Percentiles rank a stretch among this genome's conserved stretches.
These are phyloP conservation scores for Nomada goodeniana DNA, from an alignment of 2,888 invertebrate genomes.

Conservation along the genomic window DNA sequence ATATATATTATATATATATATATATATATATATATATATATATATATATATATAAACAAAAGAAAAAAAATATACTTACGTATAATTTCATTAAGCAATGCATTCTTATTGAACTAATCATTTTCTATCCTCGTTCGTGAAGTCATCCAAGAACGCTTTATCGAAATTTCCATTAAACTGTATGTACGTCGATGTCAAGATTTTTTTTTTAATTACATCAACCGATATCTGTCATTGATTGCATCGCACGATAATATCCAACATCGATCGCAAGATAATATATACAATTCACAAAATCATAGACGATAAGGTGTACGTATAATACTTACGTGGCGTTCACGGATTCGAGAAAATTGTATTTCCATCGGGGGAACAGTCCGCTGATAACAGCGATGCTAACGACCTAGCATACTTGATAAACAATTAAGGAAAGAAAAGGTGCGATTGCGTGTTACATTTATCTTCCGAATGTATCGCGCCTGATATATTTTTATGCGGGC, in stretches of 20 bases:
- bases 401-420: conserved; percentile 44
- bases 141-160: too few species aligned
- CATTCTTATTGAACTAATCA: neutral
- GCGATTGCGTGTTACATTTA: conserved; percentile 21
- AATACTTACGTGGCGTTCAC: too few species aligned
- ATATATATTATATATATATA: conserved; percentile 5
- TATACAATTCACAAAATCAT: too few species aligned
- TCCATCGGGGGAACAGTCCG: too few species aligned
- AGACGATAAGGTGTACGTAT: too few species aligned
- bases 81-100: conserved; percentile 63
- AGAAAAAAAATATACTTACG: conserved; percentile 54
- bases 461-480: neutral
- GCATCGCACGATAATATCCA: too few species aligned
- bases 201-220: too few species aligned
- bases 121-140: too few species aligned
- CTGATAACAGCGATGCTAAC: conserved; percentile 27
- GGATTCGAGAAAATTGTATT: too few species aligned
- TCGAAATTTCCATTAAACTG: neutral
- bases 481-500: neutral
- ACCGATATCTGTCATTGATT: too few species aligned
- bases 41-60: conserved; percentile 27
- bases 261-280: too few species aligned
- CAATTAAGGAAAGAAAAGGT: neutral
- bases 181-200: too few species aligned
- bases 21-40: conserved; percentile 5